Conservation (phyloP, 1,140 invertebrate species). For the Pachypsylla venusta region DNA sequence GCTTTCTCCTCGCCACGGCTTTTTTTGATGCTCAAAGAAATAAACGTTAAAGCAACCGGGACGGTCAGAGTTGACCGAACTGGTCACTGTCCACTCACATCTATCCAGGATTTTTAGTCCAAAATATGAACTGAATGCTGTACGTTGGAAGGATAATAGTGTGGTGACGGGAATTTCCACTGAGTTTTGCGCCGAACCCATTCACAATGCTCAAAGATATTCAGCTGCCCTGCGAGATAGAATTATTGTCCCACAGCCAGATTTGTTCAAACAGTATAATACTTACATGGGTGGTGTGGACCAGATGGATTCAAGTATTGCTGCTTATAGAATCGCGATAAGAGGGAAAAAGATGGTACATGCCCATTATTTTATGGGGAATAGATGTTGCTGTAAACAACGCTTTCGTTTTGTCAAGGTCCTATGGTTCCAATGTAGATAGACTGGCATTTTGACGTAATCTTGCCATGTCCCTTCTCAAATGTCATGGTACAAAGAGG, state of each 20-base stretch:
- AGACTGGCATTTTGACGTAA: too few relatives aligned
- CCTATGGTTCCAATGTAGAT: too few relatives aligned
- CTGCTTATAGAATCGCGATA: constrained; percentile 18
- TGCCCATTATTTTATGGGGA: constrained; percentile 16
- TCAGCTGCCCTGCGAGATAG: too few relatives aligned
- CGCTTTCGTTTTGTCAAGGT: too few relatives aligned
- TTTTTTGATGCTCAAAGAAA: constrained; percentile 1
- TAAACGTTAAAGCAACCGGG: constrained; percentile 4
- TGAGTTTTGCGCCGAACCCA: not conserved
- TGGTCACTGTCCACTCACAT: too few relatives aligned
- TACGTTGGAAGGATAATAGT: constrained; percentile 10
- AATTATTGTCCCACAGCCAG: too few relatives aligned
- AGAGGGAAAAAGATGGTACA: constrained; percentile 23
- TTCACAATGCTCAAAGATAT: not conserved
- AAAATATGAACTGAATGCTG: not conserved
- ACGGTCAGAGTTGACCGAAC: constrained; percentile 7
- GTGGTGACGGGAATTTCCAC: constrained; percentile 8
- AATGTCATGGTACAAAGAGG: too few relatives aligned
- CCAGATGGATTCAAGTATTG: constrained; percentile 18
- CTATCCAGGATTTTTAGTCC: not conserved
- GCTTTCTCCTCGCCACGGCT: constrained; percentile 5
- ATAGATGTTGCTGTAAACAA: constrained; percentile 14
- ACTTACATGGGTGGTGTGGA: too few relatives aligned
- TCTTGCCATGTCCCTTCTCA: too few relatives aligned
- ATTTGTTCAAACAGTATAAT: too few relatives aligned